Percentiles rank a stretch among this genome's conserved stretches.
These are phyloP conservation scores for Rhabdomys dilectus DNA, from an alignment of 2,113 vertebrate species.

Conservation along the genomic window DNA sequence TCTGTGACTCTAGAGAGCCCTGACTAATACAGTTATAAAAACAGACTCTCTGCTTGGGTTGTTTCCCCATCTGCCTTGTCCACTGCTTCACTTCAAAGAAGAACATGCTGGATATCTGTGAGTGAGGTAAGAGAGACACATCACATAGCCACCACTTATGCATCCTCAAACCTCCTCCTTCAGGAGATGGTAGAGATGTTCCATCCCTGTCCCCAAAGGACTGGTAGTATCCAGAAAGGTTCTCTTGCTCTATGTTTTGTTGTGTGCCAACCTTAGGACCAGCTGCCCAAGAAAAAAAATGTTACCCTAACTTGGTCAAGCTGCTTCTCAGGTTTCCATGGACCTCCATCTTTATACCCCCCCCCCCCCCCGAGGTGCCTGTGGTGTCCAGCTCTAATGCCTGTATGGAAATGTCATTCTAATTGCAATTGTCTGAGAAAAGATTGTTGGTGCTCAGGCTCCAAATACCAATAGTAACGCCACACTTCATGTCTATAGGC, in stretches of 20 bases:
- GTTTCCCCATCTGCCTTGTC: fast-evolving
- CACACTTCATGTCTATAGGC: neutral
- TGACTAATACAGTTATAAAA: too few relatives aligned
- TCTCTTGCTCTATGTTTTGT: neutral
- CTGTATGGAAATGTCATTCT: neutral
- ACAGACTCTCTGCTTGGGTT: too few relatives aligned
- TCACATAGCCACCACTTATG: too few relatives aligned
- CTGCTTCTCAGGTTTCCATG: neutral
- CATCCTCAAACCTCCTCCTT: neutral
- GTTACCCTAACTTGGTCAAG: neutral
- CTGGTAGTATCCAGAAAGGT: neutral
- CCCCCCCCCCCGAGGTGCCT: neutral
- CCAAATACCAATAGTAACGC: neutral
- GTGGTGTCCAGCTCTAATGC: neutral
- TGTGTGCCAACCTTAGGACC: neutral
- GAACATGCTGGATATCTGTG: too few relatives aligned
- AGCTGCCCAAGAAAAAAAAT: neutral
- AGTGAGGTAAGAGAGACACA: neutral
- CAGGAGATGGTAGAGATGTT: neutral
- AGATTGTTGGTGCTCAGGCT: neutral
- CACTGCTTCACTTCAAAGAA: neutral
- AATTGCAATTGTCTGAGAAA: neutral
- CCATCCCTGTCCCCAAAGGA: too few relatives aligned
- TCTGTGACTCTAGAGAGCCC: too few relatives aligned
- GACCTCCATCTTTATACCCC: neutral